Evolutionary conservation across 1,140 invertebrate species (phyloP).

Genomic region (Philotrypesis tridentata): DNA sequence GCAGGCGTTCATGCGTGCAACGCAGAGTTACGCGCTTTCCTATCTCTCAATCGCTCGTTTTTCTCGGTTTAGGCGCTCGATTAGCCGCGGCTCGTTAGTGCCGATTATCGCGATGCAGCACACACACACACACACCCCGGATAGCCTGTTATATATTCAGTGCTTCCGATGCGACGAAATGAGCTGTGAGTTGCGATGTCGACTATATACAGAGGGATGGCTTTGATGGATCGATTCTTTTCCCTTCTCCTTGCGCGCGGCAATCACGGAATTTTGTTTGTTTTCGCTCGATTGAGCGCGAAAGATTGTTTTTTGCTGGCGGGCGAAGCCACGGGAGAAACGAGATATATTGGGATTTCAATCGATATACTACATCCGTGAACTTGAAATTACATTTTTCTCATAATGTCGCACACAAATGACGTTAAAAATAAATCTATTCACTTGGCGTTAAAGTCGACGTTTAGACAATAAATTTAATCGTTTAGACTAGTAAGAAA

Average conservation of each 20-base stretch:
- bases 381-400: too few relatives aligned
- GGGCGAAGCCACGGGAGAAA: too few relatives aligned
- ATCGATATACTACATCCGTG: too few relatives aligned
- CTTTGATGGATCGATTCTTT: not conserved
- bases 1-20: not conserved
- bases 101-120: not conserved
- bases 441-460: too few relatives aligned
- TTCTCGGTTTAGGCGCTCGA: constrained; percentile 15
- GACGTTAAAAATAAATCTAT: too few relatives aligned
- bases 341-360: too few relatives aligned
- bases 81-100: constrained; percentile 19
- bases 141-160: not conserved
- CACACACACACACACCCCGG: too few relatives aligned
- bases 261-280: not conserved
- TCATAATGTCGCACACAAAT: too few relatives aligned
- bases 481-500: too few relatives aligned
- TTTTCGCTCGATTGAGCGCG: not conserved
- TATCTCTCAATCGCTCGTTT: not conserved
- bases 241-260: not conserved
- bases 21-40: constrained; percentile 2
- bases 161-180: not conserved
- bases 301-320: too few relatives aligned
- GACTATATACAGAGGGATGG: not conserved
- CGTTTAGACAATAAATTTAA: too few relatives aligned
- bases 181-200: not conserved